Base-by-base conservation (phyloP, 2,113 vertebrate species). In the Leucosticte australis region DNA sequence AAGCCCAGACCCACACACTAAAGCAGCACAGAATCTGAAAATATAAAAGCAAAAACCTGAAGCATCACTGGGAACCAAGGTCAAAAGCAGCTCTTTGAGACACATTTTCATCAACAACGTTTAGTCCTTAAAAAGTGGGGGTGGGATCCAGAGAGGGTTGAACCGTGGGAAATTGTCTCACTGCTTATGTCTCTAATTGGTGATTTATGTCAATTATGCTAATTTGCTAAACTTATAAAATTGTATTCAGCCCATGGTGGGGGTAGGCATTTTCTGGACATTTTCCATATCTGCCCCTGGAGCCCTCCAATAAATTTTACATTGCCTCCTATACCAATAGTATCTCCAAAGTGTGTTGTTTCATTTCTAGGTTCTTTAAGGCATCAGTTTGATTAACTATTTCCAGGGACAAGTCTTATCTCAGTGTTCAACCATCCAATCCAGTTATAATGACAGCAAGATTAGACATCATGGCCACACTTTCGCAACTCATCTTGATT, bases 211-310 rank as follows among this genome's bases (percentile, higher is more conserved):
- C 12, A 82, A 10, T 30, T 50, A 35, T 42, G 20, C 5, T 30
- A 15, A 42, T 50, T 50, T 50, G 1, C 24, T 28, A 42, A n/a
- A 35, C 19, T 19, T 59, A 19, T 9, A 50, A 41, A 59, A 23
- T 3, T 23, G 19, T 70, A 28, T n/a, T 69, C 30, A 59, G 7
- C 19, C 11, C 0, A 0, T 11, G 9, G 28, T 4, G 1, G 14
- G 14, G 18, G 4, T 15, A 19, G 18, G 6, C 3, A n/a, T 41
- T 69, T 59, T 69, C 30, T 50, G 44, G 31, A 20, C 10, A 15
- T 50, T 60, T 60, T 35, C 19, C 19, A 19, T 50, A 28, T 23
- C 33, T 65, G 10, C 26, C 8, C 26, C 35, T 50, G 50, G 27
- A 56, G 10, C 20, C 13, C n/a, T 56, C 41, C n/a, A 46, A 35